These are phyloP conservation scores for Python bivittatus DNA, from an alignment of 2,113 vertebrate genomes.

Conservation along the genomic window DNA sequence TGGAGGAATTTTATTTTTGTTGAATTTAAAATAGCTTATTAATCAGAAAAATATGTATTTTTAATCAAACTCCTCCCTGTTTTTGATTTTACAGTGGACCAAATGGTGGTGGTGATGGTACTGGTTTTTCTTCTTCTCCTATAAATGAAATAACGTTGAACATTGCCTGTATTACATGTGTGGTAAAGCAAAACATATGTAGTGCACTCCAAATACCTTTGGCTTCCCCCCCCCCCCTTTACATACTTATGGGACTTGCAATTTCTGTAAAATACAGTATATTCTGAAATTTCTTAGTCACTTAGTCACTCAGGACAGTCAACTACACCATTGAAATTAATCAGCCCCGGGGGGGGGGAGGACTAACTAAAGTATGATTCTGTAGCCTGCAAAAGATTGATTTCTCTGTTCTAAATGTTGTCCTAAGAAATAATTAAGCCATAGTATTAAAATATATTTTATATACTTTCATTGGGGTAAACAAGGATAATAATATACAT, in stretches of 20 bases:
- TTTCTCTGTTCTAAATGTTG: neutral
- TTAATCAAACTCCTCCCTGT: neutral
- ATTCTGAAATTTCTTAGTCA: neutral
- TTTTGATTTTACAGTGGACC: neutral
- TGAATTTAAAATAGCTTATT: conserved; percentile 45
- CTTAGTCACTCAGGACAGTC: neutral
- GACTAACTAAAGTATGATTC: too few species aligned
- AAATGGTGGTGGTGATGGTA: neutral
- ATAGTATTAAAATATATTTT: neutral
- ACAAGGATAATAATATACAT: neutral
- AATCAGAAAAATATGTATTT: neutral
- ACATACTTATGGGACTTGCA: neutral
- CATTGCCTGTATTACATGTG: neutral
- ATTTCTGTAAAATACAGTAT: neutral
- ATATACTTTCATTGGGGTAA: neutral
- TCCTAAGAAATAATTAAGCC: too few species aligned
- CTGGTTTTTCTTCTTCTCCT: neutral
- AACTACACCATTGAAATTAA: neutral
- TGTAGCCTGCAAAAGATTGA: too few species aligned
- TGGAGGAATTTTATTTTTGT: conserved; percentile 37
- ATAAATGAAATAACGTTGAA: neutral
- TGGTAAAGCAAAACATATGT: too few species aligned
- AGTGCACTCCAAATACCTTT: neutral
- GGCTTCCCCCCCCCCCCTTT: neutral
- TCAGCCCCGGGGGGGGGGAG: neutral